These are phyloP conservation scores for Deladenus siricidicola DNA, from an alignment of 2,888 invertebrate species.

Conservation along the genomic window DNA sequence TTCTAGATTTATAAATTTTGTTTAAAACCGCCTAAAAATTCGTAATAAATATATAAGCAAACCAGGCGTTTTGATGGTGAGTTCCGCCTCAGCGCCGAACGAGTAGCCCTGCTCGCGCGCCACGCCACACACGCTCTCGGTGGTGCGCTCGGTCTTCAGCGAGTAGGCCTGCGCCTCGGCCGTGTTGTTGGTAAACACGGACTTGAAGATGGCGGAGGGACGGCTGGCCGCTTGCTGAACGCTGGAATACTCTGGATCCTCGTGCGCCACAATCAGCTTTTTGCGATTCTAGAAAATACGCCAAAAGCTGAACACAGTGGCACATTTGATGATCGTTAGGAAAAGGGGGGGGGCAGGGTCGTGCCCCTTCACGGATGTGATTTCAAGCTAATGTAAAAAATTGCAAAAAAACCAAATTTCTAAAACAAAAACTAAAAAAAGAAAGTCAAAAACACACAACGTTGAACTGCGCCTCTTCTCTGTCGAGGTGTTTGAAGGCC, in stretches of 20 bases:
- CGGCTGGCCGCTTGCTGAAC: constrained; percentile 48
- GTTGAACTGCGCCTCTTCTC: constrained; percentile 50
- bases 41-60: not conserved
- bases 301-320: not conserved
- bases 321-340: not conserved
- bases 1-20: no score
- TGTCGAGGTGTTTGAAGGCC: constrained; percentile 46
- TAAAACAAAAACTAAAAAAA: no score
- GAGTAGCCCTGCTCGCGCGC: constrained; percentile 52
- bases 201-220: constrained; percentile 52
- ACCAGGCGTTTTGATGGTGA: constrained; percentile 57
- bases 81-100: constrained; percentile 55
- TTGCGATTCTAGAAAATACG: constrained; percentile 51
- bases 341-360: no score
- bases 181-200: constrained; percentile 53
- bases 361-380: not conserved
- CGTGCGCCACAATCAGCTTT: constrained; percentile 38
- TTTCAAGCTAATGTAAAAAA: not conserved
- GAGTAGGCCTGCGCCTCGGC: constrained; percentile 52
- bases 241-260: constrained; percentile 50
- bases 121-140: constrained; percentile 48
- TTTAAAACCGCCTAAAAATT: no score
- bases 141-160: constrained; percentile 53
- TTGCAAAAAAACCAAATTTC: no score
- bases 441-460: no score